Evolutionary conservation across 1,140 invertebrate species (phyloP), one percentile per base, ranked within the genome.

Genomic region (Acromyrmex heyeri): DNA sequence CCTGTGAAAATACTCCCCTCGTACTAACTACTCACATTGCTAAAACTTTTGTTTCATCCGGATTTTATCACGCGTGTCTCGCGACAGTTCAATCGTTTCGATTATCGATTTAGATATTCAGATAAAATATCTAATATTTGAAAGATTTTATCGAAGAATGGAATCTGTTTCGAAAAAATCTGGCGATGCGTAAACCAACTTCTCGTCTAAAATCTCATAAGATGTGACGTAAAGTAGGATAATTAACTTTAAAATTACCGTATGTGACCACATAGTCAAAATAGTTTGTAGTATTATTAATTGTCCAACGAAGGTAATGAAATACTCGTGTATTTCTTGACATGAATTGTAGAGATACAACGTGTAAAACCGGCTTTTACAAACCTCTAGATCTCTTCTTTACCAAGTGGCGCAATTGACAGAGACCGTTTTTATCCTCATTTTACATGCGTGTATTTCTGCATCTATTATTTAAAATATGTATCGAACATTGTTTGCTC

Each of bases 1-100:
- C 14, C 65, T 64, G 77, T 67, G 73, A 89, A 86, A 90, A 88
- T 86, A 82, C 86, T 76, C 38, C 86, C 81, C n/a, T 83, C 79
- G 55, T 62, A 38, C 24, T 75, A 73, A 53, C 30, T 72, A 67
- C n/a, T 70, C 55, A 53, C 48, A 18, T 77, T 34, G 16, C 38
- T 86, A 57, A 16, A 50, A 81, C 57, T 90, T 44, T 44, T 30
- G 55, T 62, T 50, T 69, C 55, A 21, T 62, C 79, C 48, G 57
- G 65, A 48, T 72, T 76, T 65, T 62, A 73, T 83, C 78, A 85
- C 55, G 57, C 83, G 57, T 55, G 76, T 44, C 38, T 82, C 67
- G 67, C 67, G 67, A 38, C 53, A 82, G 18, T 12, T 59, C 55
- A 24, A 73, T 48, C 16, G 4, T 75, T 61, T 81, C 64, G 21